Evolutionary conservation across 2,888 invertebrate genomes (phyloP), one percentile per base, ranked within the genome.

Genomic region (Byasa hedistus): DNA sequence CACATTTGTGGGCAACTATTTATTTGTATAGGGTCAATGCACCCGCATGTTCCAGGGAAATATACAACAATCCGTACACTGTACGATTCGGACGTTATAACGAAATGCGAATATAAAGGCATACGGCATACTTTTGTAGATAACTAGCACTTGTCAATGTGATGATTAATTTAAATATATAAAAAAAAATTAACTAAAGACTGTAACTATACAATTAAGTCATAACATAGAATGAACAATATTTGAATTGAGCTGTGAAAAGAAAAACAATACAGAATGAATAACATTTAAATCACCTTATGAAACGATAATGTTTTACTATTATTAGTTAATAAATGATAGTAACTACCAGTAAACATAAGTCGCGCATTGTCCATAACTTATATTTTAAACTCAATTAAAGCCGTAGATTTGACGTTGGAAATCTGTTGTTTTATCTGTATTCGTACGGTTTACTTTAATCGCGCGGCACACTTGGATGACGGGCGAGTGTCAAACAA

Each of bases 21-120:
- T 85, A 84, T 85, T 86, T 83, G 79, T 80, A 74, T 73, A 73
- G 71, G 87, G 84, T 86, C 85, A 82, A 79, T 74, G 88, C 80
- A 81, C 89, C 75, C 78, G 64, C 69, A 78, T 79, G 79, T 79
- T 82, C 80, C 77, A 73, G 71, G 70, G 72, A 73, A 75, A 71
- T 77, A 72, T 69, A 73, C 71, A 71, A 72, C 73, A 71, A 59
- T 61, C 66, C 66, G 62, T 70, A 59, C 48, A 62, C 44, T 39
- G 65, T 69, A 66, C 71, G 69, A 71, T 69, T 69, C 70, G 75
- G 76, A 72, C 72, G 74, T 78, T 76, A 76, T 73, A 75, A 73
- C 75, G 75, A 73, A 73, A 72, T 71, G 70, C 65, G 64, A 64
- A 67, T 60, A 67, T 64, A 57, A 60, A 21, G 52, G 24, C 44